These are phyloP conservation scores for Meteorus colon DNA, from an alignment of 2,888 invertebrate species.

Conservation along the genomic window DNA sequence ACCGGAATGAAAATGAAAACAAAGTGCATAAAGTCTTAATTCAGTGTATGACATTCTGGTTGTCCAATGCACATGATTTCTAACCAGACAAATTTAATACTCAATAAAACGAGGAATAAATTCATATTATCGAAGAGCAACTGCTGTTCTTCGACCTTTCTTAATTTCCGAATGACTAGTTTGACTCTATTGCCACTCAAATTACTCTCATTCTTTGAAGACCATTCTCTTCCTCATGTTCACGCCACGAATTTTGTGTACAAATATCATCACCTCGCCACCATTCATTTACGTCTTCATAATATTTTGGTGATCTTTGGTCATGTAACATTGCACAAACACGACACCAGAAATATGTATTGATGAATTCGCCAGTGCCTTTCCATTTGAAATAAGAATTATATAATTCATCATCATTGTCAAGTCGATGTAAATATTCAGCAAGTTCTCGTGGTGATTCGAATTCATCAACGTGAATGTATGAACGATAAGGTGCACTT, in stretches of 20 bases:
- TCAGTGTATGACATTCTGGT: neutral
- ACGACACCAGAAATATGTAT: conserved; percentile 95
- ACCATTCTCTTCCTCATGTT: conserved; percentile 43
- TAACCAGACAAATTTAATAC: too few relatives aligned
- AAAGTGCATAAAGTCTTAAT: neutral
- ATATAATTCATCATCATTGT: conserved; percentile 90
- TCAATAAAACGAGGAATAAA: too few relatives aligned
- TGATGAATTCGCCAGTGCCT: conserved; percentile 95
- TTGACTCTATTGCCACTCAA: neutral
- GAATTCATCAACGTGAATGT: conserved; percentile 97
- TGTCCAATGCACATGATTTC: too few relatives aligned
- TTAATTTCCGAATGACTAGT: neutral
- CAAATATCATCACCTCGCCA: conserved; percentile 90
- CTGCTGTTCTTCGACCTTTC: neutral
- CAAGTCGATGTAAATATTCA: conserved; percentile 87
- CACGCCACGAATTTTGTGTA: conserved; percentile 83
- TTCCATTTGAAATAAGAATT: conserved; percentile 97
- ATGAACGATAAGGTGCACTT: conserved; percentile 91
- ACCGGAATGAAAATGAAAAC: neutral
- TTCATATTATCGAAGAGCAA: too few relatives aligned
- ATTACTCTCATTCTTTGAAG: neutral
- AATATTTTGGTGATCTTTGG: conserved; percentile 77
- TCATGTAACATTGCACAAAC: conserved; percentile 90
- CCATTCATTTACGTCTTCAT: conserved; percentile 92
- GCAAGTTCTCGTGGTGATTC: conserved; percentile 90